phyloP scores from a whole-genome alignment of 2,888 invertebrate genomes.

The Cepaea hortensis region DNA sequence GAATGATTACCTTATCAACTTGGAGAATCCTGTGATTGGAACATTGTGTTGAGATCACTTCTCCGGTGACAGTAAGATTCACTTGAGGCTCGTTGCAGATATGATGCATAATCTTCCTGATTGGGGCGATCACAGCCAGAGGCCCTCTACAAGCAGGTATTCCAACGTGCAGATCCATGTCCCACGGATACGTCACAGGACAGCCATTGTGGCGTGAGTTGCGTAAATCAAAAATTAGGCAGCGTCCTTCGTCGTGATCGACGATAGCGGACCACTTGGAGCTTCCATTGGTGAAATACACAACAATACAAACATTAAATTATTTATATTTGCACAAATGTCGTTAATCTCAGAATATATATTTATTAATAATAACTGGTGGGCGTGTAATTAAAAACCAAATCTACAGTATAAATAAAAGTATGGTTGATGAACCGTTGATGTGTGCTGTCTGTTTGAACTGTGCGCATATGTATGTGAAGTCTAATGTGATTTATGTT shows the following conservation, averaged over 20 bases:
- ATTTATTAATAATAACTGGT: no score
- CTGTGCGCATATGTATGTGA: no score
- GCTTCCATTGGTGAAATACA: background rate
- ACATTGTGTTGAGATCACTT: background rate
- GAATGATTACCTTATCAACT: constrained; percentile 8
- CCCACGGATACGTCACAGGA: constrained; percentile 10
- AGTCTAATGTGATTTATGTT: background rate
- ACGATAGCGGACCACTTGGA: constrained; percentile 29
- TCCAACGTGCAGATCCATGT: constrained; percentile 16
- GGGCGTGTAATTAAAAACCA: no score
- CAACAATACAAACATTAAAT: no score
- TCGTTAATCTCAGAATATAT: no score
- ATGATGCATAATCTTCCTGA: constrained; percentile 26
- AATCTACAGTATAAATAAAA: no score
- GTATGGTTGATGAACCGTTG: no score
- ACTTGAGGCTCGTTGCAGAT: background rate
- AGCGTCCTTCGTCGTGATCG: constrained; percentile 11
- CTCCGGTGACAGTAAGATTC: constrained; percentile 11
- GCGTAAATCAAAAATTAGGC: constrained; percentile 21
- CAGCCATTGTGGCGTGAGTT: background rate
- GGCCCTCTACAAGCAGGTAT: constrained; percentile 23
- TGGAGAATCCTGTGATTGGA: background rate
- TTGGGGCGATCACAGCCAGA: constrained; percentile 26
- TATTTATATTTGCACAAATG: no score
- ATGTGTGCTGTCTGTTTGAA: no score